A percentile compares a stretch with the other conserved stretches of the same genome.
These are phyloP conservation scores for Synanceia verrucosa DNA, from an alignment of 2,797 vertebrate genomes.

Conservation along the genomic window DNA sequence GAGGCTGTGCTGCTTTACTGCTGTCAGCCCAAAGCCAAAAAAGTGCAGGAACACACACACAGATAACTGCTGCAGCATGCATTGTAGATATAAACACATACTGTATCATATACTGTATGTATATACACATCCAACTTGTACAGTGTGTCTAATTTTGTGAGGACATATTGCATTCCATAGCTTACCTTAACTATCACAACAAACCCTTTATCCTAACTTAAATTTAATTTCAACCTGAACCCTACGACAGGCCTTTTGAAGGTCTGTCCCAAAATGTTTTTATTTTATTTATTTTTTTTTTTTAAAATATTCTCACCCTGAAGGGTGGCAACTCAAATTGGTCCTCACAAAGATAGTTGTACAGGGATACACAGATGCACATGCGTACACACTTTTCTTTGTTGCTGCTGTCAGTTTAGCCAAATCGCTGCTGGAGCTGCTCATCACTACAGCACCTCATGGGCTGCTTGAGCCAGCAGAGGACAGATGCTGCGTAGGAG, in stretches of 20 bases:
- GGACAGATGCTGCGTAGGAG: conserved; percentile 69
- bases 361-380: background rate
- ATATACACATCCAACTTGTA: too few species aligned
- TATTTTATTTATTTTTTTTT: too few species aligned
- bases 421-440: conserved; percentile 50
- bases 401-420: conserved; percentile 54
- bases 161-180: background rate
- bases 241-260: background rate
- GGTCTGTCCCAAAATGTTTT: background rate
- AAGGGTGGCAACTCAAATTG: background rate
- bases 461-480: conserved; percentile 56
- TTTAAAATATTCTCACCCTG: background rate
- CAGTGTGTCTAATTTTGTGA: too few species aligned
- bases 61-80: background rate
- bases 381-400: conserved; percentile 17
- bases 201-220: background rate
- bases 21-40: conserved; percentile 21
- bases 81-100: background rate
- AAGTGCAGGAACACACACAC: background rate
- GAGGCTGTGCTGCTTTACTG: conserved; percentile 2
- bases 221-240: background rate
- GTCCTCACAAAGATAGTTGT: background rate
- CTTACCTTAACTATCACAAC: background rate
- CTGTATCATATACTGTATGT: background rate
- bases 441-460: conserved; percentile 42